Evolutionary conservation across 2,113 vertebrate species (phyloP), one percentile per base, ranked within the genome.

Genomic region (Neolamprologus sp.): DNA sequence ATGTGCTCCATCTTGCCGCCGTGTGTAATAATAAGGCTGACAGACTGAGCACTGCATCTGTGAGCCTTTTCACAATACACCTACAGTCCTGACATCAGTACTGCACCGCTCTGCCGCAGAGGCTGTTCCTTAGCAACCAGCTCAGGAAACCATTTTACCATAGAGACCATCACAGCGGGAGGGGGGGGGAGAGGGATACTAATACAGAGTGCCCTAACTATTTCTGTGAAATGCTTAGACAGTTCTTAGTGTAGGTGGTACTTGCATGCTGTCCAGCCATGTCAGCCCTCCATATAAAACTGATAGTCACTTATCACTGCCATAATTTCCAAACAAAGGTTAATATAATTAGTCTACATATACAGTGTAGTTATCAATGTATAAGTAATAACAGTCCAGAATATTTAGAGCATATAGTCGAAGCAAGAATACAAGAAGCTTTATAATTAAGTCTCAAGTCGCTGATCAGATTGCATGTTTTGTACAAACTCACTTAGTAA

Each of bases 111-210:
- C 96, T 97, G 96, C 94, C 16, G 96, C 96, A 96, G 95, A 96
- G 95, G 90, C 97, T 95, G 98, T 98, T 98, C 90, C 98, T 96
- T 97, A 97, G 98, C 98, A 99, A 99, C 98, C 95, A 23, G 84
- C 92, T 91, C 95, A 94, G 96, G 96, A 96, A 97, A 97, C 87
- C 95, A 92, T 93, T 96, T 98, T 96, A 93, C 97, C 97, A 98
- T 83, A 95, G 97, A 97, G 98, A 98, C 96, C 3, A 86, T 85
- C 21, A 84, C 90, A 92, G 93, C 4, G 3, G 19, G 2, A 5
- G 1, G 4, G 14, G 1, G 23, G 1, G 4, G 4, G 9, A 12
- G 42, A 19, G 16, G 16, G 71, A 49, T 78, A 75, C 2, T 19
- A 47, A 47, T 75, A 60, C 9, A 42, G 42, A 80, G 68, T 79